phyloP scores from a whole-genome alignment of 1,140 invertebrate species.

The Himalopsyche phryganea region DNA sequence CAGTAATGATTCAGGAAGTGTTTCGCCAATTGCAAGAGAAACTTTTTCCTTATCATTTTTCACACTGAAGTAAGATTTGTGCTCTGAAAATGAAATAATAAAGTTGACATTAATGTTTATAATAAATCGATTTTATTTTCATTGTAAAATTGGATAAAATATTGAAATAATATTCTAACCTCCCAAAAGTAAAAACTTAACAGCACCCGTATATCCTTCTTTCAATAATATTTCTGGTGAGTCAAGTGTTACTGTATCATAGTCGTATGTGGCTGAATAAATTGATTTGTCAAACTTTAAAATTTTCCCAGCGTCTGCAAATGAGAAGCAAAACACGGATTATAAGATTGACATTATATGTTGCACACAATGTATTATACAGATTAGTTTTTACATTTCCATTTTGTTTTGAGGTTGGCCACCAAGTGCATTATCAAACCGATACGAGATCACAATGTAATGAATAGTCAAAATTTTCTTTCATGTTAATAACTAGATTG shows the following conservation, averaged over 20 bases:
- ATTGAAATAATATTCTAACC: constrained; percentile 7
- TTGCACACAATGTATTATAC: no score
- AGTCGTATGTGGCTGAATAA: constrained; percentile 1
- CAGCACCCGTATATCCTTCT: constrained; percentile 12
- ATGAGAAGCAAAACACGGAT: no score
- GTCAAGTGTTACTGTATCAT: background rate
- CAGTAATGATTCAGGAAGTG: constrained; percentile 6
- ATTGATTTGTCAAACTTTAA: constrained; percentile 12
- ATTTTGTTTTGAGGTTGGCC: no score
- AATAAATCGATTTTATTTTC: no score
- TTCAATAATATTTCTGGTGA: constrained; percentile 6
- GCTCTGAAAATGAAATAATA: constrained; percentile 3
- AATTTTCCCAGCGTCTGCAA: background rate
- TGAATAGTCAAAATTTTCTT: no score
- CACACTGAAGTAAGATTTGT: background rate
- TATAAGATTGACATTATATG: no score
- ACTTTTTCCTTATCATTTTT: background rate
- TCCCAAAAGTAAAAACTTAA: constrained; percentile 14
- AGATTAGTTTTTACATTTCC: no score
- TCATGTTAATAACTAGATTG: background rate
- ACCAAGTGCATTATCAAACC: no score
- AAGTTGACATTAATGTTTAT: no score
- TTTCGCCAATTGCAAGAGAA: background rate
- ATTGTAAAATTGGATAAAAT: no score
- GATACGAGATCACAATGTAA: no score